Evolutionary conservation across 1,140 invertebrate genomes (phyloP).

Genomic region (Dendrolimus kikuchii): DNA sequence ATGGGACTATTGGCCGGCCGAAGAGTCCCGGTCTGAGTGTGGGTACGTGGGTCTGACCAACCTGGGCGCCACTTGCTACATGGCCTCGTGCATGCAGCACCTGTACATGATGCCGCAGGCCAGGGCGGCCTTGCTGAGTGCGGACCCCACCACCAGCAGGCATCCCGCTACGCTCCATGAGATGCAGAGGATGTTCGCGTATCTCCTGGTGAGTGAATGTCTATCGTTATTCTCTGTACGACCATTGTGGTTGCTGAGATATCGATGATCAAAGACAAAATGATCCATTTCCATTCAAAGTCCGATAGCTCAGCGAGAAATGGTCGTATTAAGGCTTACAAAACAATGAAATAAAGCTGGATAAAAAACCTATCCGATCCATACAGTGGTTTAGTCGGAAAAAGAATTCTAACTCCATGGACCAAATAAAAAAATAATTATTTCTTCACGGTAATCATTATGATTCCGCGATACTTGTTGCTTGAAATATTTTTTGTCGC

Average conservation of each 20-base stretch:
- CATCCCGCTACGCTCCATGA: slow-evolving; percentile 89
- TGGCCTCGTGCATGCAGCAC: slow-evolving; percentile 98
- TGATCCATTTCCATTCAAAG: no score
- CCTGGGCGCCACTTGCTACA: slow-evolving; percentile 96
- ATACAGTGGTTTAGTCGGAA: no score
- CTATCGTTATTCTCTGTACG: slow-evolving; percentile 3
- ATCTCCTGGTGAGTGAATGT: slow-evolving; percentile 78
- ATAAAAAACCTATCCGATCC: no score
- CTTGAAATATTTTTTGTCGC: no score
- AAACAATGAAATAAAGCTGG: no score
- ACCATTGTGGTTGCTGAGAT: background rate
- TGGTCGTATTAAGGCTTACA: no score
- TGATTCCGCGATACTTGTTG: no score
- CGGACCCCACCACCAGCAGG: slow-evolving; percentile 75
- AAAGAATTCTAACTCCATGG: no score
- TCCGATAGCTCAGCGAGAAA: no score
- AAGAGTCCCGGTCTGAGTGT: slow-evolving; percentile 93
- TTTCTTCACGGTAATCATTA: no score
- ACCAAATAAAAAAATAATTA: no score
- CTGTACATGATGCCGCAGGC: slow-evolving; percentile 97
- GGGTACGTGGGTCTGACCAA: slow-evolving; percentile 96
- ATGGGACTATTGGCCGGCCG: slow-evolving; percentile 98
- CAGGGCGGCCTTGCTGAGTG: slow-evolving; percentile 82
- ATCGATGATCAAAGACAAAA: background rate
- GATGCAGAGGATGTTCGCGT: slow-evolving; percentile 96